Base-by-base conservation (phyloP, 2,113 vertebrate genomes). In the Chrysemys picta region DNA sequence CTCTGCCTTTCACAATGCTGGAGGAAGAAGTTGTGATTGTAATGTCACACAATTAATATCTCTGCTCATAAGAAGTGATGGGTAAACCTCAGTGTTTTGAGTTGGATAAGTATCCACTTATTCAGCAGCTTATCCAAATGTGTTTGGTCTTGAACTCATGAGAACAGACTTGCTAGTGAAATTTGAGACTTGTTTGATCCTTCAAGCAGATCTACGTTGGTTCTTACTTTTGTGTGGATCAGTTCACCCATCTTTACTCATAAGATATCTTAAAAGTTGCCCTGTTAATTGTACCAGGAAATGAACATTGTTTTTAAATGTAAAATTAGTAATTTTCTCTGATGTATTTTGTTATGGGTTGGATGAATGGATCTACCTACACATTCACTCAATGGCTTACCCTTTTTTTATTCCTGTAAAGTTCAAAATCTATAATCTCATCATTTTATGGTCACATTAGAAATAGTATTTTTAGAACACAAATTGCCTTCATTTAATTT, bases 401-500 rank as follows among this genome's bases (percentile, higher is more conserved):
- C 3, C 91, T 8, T 92, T 35, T 42, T 82, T 38, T 78, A 79
- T 11, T 92, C 12, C 21, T 88, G 2, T 42, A 93, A 52, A 94
- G 13, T 16, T 82, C 7, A 91, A 94, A 91, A 8, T 14, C 14
- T 59, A 47, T 84, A 91, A 89, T 84, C 8, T 10, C 76, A 21
- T 59, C 25, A 49, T 54, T 31, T 86, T 72, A 38, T 80, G 17
- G 29, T 4, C 14, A 24, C 52, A 6, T 89, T 82, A 88, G 49
- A 87, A 54, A 80, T 88, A 50, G 22, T 88, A 59, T 1, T 81
- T 90, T 75, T 82, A n/a, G 5, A 45, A 72, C 84, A 2, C 1
- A 82, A 13, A 87, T 54, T 56, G 24, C 16, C 92, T 87, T 86
- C 69, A 80, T 93, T 95, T 95, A 8, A 59, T 83, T 95, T 90